phyloP scores from a whole-genome alignment of 1,140 invertebrate species.

The Drosophila baimaii region DNA sequence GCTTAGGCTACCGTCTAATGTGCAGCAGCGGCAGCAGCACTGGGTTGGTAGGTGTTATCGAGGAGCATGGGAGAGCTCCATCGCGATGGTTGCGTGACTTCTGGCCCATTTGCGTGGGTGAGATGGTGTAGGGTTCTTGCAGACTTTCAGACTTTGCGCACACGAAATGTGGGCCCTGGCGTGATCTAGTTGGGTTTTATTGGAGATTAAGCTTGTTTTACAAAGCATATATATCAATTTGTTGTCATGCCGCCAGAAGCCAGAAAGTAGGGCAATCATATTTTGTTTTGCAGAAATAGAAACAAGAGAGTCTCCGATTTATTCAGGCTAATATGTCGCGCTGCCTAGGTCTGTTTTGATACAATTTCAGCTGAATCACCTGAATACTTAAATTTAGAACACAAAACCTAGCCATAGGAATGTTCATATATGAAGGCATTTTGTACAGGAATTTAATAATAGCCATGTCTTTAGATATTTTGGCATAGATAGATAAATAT shows the following conservation, averaged over 20 bases:
- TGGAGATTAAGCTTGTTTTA: conserved; percentile 29
- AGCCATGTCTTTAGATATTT: neutral
- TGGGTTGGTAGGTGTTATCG: conserved; percentile 14
- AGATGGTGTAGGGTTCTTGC: conserved; percentile 4
- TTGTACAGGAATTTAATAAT: neutral
- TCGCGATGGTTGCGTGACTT: conserved; percentile 67
- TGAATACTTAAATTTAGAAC: conserved; percentile 12
- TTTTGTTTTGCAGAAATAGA: neutral
- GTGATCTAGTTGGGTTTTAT: conserved; percentile 18
- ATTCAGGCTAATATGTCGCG: conserved; percentile 14
- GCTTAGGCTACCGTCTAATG: conserved; percentile 73
- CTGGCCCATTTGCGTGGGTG: conserved; percentile 25
- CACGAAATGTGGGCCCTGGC: neutral
- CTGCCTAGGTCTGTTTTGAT: conserved; percentile 1
- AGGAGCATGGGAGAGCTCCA: conserved; percentile 12
- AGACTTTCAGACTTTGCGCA: conserved; percentile 15
- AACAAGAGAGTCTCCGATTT: neutral
- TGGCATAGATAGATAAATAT: neutral
- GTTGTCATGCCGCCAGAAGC: neutral
- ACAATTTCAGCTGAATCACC: conserved; percentile 11
- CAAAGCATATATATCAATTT: conserved; percentile 11
- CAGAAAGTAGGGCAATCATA: conserved; percentile 11
- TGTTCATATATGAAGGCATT: conserved; percentile 5
- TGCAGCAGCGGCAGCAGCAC: neutral
- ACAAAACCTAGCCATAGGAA: conserved; percentile 13